Conservation (phyloP, 2,113 vertebrate species). For the Brachyhypopomus occidentalis region DNA sequence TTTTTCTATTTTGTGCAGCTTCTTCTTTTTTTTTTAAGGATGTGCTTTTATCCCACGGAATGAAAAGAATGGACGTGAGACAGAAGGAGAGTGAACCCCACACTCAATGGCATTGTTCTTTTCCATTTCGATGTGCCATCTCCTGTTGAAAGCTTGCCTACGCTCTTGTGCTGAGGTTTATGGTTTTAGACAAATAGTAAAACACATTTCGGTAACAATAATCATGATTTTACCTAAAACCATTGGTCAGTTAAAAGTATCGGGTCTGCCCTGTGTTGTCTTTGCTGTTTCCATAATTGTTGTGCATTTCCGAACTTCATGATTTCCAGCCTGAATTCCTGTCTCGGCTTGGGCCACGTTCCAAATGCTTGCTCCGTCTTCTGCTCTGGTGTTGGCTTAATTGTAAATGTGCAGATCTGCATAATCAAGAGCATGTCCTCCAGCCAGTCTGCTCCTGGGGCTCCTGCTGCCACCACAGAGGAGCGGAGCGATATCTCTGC, state of each 20-base stretch:
- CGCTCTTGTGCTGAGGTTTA: background rate
- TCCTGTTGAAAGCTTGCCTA: conserved; percentile 8
- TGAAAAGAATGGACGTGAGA: conserved; percentile 45
- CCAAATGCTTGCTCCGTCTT: background rate
- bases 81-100: conserved; percentile 22
- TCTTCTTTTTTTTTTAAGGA: conserved; percentile 45
- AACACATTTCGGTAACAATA: too few relatives aligned
- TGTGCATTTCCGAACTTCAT: background rate
- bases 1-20: conserved; percentile 27
- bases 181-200: background rate
- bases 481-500: conserved; percentile 29
- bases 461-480: conserved; percentile 5
- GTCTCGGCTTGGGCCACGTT: background rate
- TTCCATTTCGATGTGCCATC: background rate
- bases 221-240: too few relatives aligned
- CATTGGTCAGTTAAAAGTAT: too few relatives aligned
- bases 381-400: background rate
- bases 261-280: too few relatives aligned
- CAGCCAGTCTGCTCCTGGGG: background rate
- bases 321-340: background rate
- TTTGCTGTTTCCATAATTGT: background rate
- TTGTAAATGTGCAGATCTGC: background rate
- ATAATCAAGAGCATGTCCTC: conserved; percentile 8
- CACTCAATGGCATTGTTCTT: conserved; percentile 4
- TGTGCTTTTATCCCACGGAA: conserved; percentile 47